These are phyloP conservation scores for Hepsetus odoe DNA, from an alignment of 2,113 vertebrate genomes.

Conservation along the genomic window DNA sequence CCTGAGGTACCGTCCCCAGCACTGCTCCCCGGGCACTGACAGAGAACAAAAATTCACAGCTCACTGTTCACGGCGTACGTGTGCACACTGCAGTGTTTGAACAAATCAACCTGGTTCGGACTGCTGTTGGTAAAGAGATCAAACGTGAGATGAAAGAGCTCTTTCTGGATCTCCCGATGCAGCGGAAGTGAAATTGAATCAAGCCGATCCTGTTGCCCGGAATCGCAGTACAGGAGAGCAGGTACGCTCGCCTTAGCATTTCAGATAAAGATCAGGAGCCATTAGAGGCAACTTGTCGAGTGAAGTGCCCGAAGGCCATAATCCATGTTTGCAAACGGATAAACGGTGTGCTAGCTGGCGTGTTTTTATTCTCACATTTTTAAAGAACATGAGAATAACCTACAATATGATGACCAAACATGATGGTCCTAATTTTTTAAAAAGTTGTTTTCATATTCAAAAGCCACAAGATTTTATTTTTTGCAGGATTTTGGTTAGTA, in stretches of 20 bases:
- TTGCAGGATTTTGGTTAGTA: too few relatives aligned
- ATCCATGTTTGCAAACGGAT: constrained; percentile 3
- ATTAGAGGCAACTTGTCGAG: constrained; percentile 26
- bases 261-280: constrained; percentile 31
- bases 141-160: constrained; percentile 21
- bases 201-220: constrained; percentile 6
- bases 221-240: not conserved
- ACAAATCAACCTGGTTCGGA: not conserved
- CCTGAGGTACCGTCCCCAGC: too few relatives aligned
- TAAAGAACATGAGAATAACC: not conserved
- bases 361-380: not conserved
- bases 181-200: constrained; percentile 27
- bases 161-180: constrained; percentile 4
- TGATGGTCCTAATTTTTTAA: not conserved
- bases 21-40: too few relatives aligned
- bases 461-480: too few relatives aligned
- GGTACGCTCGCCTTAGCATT: constrained; percentile 21
- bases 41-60: too few relatives aligned
- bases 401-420: not conserved
- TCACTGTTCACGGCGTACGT: too few relatives aligned
- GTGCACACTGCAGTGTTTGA: not conserved
- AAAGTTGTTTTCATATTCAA: too few relatives aligned
- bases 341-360: not conserved
- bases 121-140: not conserved
- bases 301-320: constrained; percentile 30